phyloP scores from a whole-genome alignment of 2,113 vertebrate species.

The Apodemus speciosus region DNA sequence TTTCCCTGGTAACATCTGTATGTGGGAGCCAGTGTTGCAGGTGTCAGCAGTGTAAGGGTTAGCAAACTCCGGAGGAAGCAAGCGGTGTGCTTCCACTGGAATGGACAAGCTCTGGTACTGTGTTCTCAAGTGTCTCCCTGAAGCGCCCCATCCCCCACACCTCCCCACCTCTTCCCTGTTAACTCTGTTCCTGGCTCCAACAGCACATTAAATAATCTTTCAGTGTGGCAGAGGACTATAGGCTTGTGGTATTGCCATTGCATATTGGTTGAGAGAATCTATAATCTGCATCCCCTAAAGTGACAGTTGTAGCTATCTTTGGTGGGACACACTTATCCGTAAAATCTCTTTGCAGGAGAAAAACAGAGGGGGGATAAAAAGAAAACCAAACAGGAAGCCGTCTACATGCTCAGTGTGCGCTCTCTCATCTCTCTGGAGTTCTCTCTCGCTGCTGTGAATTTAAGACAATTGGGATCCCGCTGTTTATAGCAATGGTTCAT shows the following conservation, averaged over 20 bases:
- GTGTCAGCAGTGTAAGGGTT: not conserved
- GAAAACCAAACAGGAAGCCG: not conserved
- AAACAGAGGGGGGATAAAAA: not conserved
- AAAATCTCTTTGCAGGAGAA: slow-evolving; percentile 50
- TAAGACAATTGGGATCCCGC: not conserved
- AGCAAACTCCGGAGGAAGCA: not conserved
- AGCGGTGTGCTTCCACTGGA: not conserved
- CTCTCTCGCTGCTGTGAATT: not conserved
- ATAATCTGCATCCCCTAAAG: slow-evolving; percentile 18
- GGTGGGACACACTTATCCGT: slow-evolving; percentile 44
- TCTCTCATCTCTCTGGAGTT: not conserved
- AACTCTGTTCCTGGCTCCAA: slow-evolving; percentile 23
- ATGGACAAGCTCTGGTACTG: not conserved
- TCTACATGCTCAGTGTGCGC: not conserved
- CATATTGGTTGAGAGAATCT: slow-evolving; percentile 50
- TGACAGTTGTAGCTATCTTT: slow-evolving; percentile 45
- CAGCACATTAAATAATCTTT: not conserved
- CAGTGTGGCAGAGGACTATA: not conserved
- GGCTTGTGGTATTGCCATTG: not conserved
- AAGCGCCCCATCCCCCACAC: accelerated
- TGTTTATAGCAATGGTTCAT: not conserved
- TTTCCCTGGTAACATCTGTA: not conserved
- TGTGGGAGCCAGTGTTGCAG: not conserved
- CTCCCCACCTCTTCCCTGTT: not conserved
- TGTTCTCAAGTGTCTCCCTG: not conserved